phyloP scores from a whole-genome alignment of 2,888 invertebrate species.

The Laothoe populi region DNA sequence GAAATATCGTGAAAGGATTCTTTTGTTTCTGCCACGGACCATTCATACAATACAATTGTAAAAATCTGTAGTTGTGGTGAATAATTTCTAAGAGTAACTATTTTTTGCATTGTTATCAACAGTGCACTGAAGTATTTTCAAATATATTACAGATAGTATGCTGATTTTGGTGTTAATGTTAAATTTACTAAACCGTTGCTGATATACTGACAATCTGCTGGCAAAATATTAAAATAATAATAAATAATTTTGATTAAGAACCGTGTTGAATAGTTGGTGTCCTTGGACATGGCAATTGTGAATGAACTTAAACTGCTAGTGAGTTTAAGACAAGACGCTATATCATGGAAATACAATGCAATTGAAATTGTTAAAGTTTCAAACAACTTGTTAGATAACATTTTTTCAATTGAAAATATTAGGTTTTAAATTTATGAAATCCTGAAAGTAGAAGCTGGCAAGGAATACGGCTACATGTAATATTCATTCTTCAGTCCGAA shows the following conservation, averaged over 20 bases:
- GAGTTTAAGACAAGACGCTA: conserved; percentile 58
- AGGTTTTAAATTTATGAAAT: no score
- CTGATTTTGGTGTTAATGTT: no score
- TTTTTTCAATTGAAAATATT: no score
- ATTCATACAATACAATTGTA: conserved; percentile 17
- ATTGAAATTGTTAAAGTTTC: conserved; percentile 48
- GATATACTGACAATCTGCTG: not conserved
- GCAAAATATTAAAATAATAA: conserved; percentile 6
- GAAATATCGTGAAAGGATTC: conserved; percentile 25
- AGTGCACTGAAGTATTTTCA: not conserved
- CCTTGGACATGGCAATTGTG: conserved; percentile 46
- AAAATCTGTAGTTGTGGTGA: conserved; percentile 7
- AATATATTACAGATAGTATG: no score
- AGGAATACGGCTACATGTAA: no score
- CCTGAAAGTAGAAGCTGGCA: no score
- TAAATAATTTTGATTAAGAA: conserved; percentile 39
- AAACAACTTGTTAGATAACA: not conserved
- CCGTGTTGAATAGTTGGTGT: conserved; percentile 41
- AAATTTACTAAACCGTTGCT: not conserved
- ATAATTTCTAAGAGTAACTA: conserved; percentile 10
- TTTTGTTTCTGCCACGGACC: conserved; percentile 4
- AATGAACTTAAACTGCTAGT: conserved; percentile 57
- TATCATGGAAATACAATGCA: conserved; percentile 52
- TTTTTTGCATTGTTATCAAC: conserved; percentile 4
- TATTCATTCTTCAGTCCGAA: no score